Conservation (phyloP, 1,140 invertebrate species). For the Diorhabda carinulata region DNA sequence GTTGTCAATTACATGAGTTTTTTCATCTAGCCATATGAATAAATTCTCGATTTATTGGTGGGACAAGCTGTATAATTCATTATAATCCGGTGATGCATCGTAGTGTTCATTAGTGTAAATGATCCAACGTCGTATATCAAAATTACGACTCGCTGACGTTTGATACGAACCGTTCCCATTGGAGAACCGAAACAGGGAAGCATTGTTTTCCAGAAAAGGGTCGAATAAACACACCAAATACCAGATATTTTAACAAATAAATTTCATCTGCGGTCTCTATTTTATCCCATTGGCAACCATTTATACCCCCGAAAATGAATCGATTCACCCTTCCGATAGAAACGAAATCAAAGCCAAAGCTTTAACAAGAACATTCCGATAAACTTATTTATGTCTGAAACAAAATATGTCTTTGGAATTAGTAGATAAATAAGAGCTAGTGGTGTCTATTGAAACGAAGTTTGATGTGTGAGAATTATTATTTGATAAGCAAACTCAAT, state of each 20-base stretch:
- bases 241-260: neutral
- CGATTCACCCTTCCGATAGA: neutral
- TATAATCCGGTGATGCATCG: neutral
- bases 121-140: neutral
- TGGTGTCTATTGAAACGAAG: no score
- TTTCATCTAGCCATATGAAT: no score
- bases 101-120: neutral
- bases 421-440: no score
- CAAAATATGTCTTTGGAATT: no score
- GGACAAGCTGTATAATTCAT: no score
- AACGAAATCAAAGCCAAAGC: neutral
- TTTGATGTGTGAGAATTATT: no score
- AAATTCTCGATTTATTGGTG: no score
- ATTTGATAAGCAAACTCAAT: no score
- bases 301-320: neutral
- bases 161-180: neutral
- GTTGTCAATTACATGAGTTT: no score
- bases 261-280: neutral
- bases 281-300: slow-evolving; percentile 2
- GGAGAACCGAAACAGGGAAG: neutral
- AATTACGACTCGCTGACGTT: neutral
- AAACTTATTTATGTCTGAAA: neutral
- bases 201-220: neutral
- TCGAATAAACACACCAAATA: neutral
- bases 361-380: neutral